These are phyloP conservation scores for Metridium senile DNA, from an alignment of 92 coral and sea anemone species.

Conservation along the genomic window DNA sequence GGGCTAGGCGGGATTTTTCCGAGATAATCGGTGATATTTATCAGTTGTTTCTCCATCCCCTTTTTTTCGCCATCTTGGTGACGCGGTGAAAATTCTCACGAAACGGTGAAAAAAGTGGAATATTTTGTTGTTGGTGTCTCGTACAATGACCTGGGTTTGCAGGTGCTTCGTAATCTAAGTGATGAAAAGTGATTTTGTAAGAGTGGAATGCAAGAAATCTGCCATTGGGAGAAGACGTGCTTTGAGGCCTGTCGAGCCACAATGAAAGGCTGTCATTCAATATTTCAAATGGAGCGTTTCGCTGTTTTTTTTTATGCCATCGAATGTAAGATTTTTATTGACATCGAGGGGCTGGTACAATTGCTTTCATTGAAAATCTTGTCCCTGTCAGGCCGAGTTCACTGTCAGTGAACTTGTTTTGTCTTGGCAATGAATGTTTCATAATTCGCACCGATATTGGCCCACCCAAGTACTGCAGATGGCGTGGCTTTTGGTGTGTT, in stretches of 20 bases:
- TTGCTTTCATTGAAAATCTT: conserved; percentile 29
- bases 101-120: conserved; percentile 10
- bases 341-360: conserved; percentile 28
- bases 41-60: neutral
- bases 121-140: conserved; percentile 1
- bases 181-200: conserved; percentile 12
- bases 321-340: conserved; percentile 19
- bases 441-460: conserved; percentile 23
- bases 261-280: conserved; percentile 24
- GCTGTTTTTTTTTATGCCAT: conserved; percentile 6
- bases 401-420: conserved; percentile 42
- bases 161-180: conserved; percentile 20
- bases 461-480: conserved; percentile 35
- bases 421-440: conserved; percentile 32
- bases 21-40: neutral
- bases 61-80: conserved; percentile 20
- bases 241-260: conserved; percentile 28
- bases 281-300: conserved; percentile 21
- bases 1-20: conserved; percentile 36
- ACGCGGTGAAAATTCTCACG: conserved; percentile 27
- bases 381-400: conserved; percentile 19
- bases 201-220: conserved; percentile 31
- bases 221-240: conserved; percentile 11
- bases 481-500: conserved; percentile 9
- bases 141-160: neutral